These are phyloP conservation scores for Magallana ariakensis DNA, from an alignment of 1,140 invertebrate genomes.

Conservation along the genomic window DNA sequence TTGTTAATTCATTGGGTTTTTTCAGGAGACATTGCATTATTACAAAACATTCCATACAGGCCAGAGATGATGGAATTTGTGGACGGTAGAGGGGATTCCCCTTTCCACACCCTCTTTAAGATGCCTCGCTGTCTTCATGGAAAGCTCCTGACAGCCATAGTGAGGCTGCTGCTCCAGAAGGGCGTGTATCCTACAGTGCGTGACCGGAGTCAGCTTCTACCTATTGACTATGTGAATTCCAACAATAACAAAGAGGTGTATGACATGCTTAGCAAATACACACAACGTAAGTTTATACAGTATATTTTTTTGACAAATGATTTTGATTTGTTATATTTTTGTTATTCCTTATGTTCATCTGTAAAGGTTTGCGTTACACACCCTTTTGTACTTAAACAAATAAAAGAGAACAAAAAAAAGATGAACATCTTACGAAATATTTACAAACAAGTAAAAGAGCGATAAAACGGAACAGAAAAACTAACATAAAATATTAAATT, in stretches of 20 bases:
- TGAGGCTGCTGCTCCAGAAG: conserved; percentile 41
- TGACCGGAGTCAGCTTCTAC: conserved; percentile 16
- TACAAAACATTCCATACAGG: conserved; percentile 42
- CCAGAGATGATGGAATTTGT: conserved; percentile 6
- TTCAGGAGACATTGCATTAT: conserved; percentile 22
- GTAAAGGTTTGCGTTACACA: too few relatives aligned
- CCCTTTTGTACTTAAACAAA: too few relatives aligned
- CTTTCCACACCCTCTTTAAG: conserved; percentile 49
- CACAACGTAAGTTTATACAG: not conserved
- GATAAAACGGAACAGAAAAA: too few relatives aligned
- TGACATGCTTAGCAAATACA: conserved; percentile 41
- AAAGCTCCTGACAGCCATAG: conserved; percentile 31
- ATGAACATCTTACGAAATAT: too few relatives aligned
- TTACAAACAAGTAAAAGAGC: too few relatives aligned
- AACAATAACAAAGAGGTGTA: conserved; percentile 35
- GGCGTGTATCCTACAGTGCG: conserved; percentile 25
- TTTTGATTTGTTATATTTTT: too few relatives aligned
- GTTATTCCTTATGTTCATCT: too few relatives aligned
- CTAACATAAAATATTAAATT: too few relatives aligned
- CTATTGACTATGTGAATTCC: conserved; percentile 50
- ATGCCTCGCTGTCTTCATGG: conserved; percentile 16
- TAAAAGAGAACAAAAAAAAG: too few relatives aligned
- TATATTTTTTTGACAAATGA: too few relatives aligned
- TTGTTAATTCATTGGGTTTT: not conserved
- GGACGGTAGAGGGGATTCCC: conserved; percentile 41